Evolutionary conservation across 2,888 invertebrate genomes (phyloP).

Genomic region (Acanthoscelides obtectus): DNA sequence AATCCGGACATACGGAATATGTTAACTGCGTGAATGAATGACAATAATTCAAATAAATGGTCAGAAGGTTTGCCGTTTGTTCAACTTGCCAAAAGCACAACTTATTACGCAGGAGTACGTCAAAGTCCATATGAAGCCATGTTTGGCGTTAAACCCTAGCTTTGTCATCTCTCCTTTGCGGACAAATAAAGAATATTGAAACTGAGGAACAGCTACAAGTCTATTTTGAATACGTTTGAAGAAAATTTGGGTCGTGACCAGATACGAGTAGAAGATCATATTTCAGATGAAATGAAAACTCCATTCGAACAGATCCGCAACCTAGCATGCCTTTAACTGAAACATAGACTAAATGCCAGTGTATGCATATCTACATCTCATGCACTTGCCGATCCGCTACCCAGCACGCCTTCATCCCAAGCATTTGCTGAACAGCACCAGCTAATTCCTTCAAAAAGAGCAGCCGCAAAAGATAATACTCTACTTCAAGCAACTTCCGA

Average conservation of each 20-base stretch:
- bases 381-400: conserved; percentile 4
- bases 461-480: too few relatives aligned
- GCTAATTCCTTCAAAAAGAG: too few relatives aligned
- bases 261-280: conserved; percentile 8
- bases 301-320: too few relatives aligned
- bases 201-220: conserved; percentile 20
- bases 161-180: conserved; percentile 25
- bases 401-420: conserved; percentile 1
- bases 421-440: too few relatives aligned
- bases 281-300: conserved; percentile 10
- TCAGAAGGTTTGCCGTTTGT: conserved; percentile 26
- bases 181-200: conserved; percentile 27
- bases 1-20: conserved; percentile 33
- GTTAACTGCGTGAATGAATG: conserved; percentile 31
- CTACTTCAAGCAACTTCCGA: conserved; percentile 11
- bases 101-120: conserved; percentile 28
- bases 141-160: conserved; percentile 27
- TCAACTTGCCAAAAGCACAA: conserved; percentile 31
- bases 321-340: conserved; percentile 5
- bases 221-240: conserved; percentile 19
- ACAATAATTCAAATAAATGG: conserved; percentile 32
- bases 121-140: conserved; percentile 35
- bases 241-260: conserved; percentile 14
- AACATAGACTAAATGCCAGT: too few relatives aligned
- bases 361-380: conserved; percentile 6